phyloP scores from a whole-genome alignment of 2,888 invertebrate species.

The Drosophila formosana region DNA sequence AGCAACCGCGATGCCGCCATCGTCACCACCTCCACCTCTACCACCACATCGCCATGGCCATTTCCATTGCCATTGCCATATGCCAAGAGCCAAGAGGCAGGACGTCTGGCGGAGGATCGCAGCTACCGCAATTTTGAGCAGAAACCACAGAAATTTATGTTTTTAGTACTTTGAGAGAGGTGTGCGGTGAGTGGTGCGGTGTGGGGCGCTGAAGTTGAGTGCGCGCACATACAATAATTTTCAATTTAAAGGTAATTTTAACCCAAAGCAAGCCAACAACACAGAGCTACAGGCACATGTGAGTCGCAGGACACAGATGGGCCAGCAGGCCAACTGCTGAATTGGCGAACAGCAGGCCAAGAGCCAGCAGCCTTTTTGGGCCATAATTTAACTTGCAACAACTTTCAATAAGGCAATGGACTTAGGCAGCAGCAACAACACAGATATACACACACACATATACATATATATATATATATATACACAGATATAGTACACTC shows the following conservation, averaged over 20 bases:
- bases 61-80: conserved; percentile 7
- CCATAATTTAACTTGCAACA: conserved; percentile 79
- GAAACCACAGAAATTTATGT: conserved; percentile 75
- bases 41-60: not conserved
- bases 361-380: conserved; percentile 63
- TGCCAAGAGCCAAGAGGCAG: conserved; percentile 23
- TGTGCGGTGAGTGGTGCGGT: conserved; percentile 22
- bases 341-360: conserved; percentile 3
- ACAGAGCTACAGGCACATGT: conserved; percentile 28
- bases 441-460: conserved; percentile 25
- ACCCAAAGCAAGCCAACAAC: conserved; percentile 33
- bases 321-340: conserved; percentile 7
- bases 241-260: conserved; percentile 80
- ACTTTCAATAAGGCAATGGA: conserved; percentile 71
- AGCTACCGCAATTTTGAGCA: conserved; percentile 65
- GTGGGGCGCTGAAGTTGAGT: conserved; percentile 47
- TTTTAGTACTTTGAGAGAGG: conserved; percentile 45
- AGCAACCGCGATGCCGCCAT: conserved; percentile 35
- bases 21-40: conserved; percentile 5
- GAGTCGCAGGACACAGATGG: conserved; percentile 20
- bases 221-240: conserved; percentile 79
- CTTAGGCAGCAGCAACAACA: conserved; percentile 46
- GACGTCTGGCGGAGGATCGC: conserved; percentile 9
- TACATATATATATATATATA: conserved; percentile 9
- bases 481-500: conserved; percentile 5